These are phyloP conservation scores for Philopotamus ludificatus DNA, from an alignment of 1,140 invertebrate genomes.

Conservation along the genomic window DNA sequence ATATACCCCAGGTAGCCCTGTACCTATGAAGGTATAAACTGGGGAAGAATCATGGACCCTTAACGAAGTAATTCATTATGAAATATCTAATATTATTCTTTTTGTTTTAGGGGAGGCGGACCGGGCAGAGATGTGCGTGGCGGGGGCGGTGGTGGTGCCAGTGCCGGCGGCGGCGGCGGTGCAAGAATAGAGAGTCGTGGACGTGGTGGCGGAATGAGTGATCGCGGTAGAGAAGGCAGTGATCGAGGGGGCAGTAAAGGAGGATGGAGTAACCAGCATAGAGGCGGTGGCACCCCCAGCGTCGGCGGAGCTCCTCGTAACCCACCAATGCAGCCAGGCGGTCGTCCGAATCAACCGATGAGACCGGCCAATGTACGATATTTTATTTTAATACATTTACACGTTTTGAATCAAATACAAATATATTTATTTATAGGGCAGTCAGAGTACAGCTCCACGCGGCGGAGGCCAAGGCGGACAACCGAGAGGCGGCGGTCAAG, in stretches of 20 bases:
- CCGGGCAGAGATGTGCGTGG: not conserved
- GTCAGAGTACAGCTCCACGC: not conserved
- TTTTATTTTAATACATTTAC: not conserved
- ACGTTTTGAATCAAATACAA: not conserved
- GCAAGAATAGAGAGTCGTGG: not conserved
- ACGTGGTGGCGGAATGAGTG: slow-evolving; percentile 15
- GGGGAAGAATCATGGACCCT: no score
- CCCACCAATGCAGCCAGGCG: not conserved
- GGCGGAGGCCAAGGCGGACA: not conserved
- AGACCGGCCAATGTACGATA: slow-evolving; percentile 7
- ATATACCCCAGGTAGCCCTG: no score
- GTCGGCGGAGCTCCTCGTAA: not conserved
- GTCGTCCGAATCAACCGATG: not conserved
- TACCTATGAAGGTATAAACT: no score
- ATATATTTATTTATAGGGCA: not conserved
- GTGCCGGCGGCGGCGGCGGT: not conserved
- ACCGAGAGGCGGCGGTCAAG: not conserved
- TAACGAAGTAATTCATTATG: no score
- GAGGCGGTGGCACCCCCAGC: not conserved
- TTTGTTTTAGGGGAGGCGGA: no score
- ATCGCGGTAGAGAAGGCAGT: slow-evolving; percentile 10
- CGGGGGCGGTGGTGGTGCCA: not conserved
- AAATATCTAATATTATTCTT: no score
- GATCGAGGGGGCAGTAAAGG: slow-evolving; percentile 9
- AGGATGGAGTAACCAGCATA: slow-evolving; percentile 3